Base-by-base conservation (phyloP, 2,888 invertebrate genomes). In the Cancer borealis region DNA sequence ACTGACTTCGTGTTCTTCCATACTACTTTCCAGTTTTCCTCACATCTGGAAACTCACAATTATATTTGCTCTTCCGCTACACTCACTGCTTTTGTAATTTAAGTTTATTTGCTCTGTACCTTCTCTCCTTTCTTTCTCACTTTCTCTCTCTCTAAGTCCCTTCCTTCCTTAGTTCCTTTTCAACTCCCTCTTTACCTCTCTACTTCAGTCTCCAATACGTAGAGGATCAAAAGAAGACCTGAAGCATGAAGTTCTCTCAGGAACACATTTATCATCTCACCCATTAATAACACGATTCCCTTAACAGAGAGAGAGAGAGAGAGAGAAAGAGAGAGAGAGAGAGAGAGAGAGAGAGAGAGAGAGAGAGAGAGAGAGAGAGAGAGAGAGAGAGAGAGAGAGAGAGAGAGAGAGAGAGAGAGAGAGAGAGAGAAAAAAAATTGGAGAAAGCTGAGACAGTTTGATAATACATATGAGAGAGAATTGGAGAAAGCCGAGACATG, bases 281-380 rank as follows among this genome's bases (percentile, higher is more conserved):
- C 45, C 88, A 46, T 88, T 47, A 45, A 88, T 45, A 88, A 39
- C 21, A 21, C 47, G 88, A 45, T 45, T 46, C 88, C 21, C 14
- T 88, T 88, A 26, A 30, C 17, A 21, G 45, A 88, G 21, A 46
- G 45, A 88, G 88, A 88, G 88, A 88, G 88, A 88, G 88, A 88
- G 88, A 88, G 88, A 88, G 88, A 88, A 45, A 88, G 88, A 88
- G 88, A 88, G 88, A 88, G 47, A 88, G 88, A 88, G 88, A 88
- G 88, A 88, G 88, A 46, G 39, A 39, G 39, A 88, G 88, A 39
- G 45, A 88, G 39, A 88, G 46, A 88, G 88, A 39, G 39, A 88
- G 46, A 88, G 46, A 46, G 88, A 88, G 88, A 88, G 88, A 88
- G 88, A 73, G 73, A 73, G 73, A 79, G 73, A 79, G 73, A 79